Percentiles rank a stretch among this genome's conserved stretches.
phyloP scores from a whole-genome alignment of 2,888 invertebrate species.

The Himalopsyche anomala region DNA sequence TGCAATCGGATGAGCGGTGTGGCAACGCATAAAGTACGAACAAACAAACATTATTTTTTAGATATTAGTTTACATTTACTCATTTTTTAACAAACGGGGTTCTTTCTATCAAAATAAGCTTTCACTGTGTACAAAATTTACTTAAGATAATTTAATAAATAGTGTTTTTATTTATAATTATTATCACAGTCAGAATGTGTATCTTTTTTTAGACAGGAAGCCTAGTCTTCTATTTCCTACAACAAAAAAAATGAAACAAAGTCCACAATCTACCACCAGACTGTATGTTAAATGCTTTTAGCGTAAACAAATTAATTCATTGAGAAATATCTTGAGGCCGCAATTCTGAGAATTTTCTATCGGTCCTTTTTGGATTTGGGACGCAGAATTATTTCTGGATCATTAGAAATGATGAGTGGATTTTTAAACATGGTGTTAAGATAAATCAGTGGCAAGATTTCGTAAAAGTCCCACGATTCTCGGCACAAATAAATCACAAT shows the following conservation, averaged over 20 bases:
- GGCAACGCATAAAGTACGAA: no score
- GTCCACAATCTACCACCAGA: not conserved
- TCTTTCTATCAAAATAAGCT: no score
- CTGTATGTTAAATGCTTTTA: constrained; percentile 19
- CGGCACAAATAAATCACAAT: not conserved
- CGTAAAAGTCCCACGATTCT: constrained; percentile 12
- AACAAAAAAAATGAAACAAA: constrained; percentile 42
- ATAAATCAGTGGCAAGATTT: not conserved
- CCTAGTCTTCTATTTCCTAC: constrained; percentile 28
- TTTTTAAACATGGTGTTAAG: not conserved
- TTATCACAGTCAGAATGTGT: not conserved
- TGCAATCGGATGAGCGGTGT: no score
- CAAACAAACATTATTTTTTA: no score
- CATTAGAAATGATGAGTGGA: constrained; percentile 42
- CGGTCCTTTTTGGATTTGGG: constrained; percentile 1
- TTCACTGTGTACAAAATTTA: no score
- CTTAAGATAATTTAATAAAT: no score
- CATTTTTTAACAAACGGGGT: no score
- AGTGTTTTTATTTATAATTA: not conserved
- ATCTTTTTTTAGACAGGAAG: constrained; percentile 22
- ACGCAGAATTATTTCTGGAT: constrained; percentile 12
- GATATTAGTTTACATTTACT: no score
- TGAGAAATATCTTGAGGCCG: constrained; percentile 62
- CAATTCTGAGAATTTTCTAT: constrained; percentile 59
- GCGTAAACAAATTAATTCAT: constrained; percentile 40